Conservation (phyloP, 2,888 invertebrate species). For the Drosophila birchii region DNA sequence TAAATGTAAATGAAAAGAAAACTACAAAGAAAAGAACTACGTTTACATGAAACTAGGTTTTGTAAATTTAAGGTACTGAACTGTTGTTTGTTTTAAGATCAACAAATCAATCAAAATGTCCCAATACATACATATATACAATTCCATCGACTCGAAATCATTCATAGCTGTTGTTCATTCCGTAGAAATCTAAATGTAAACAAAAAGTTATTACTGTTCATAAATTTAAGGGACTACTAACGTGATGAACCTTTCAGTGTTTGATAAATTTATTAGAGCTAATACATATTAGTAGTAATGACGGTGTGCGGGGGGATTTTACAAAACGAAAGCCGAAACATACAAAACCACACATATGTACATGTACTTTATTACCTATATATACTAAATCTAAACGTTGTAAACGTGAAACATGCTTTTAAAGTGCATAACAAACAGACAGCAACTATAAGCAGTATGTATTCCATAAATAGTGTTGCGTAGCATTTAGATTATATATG, state of each 20-base stretch:
- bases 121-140: slow-evolving; percentile 35
- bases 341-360: slow-evolving; percentile 46
- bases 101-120: slow-evolving; percentile 38
- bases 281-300: slow-evolving; percentile 14
- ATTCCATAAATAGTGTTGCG: slow-evolving; percentile 64
- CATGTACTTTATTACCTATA: slow-evolving; percentile 64
- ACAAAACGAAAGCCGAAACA: slow-evolving; percentile 45
- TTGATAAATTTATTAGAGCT: slow-evolving; percentile 59
- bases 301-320: slow-evolving; percentile 48
- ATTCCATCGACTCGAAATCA: slow-evolving; percentile 47
- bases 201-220: slow-evolving; percentile 53
- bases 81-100: slow-evolving; percentile 38
- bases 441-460: slow-evolving; percentile 25
- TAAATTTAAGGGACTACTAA: slow-evolving; percentile 53
- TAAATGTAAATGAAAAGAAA: background rate
- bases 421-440: slow-evolving; percentile 52
- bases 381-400: slow-evolving; percentile 55
- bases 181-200: slow-evolving; percentile 48
- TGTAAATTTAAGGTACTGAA: slow-evolving; percentile 26
- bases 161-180: slow-evolving; percentile 75
- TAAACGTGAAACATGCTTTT: slow-evolving; percentile 57
- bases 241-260: slow-evolving; percentile 72
- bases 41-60: slow-evolving; percentile 28
- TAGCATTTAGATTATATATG: slow-evolving; percentile 73
- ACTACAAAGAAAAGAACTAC: slow-evolving; percentile 23